Evolutionary conservation across 2,797 vertebrate species (phyloP).

Genomic region (Sebastiscus albofasciatus): DNA sequence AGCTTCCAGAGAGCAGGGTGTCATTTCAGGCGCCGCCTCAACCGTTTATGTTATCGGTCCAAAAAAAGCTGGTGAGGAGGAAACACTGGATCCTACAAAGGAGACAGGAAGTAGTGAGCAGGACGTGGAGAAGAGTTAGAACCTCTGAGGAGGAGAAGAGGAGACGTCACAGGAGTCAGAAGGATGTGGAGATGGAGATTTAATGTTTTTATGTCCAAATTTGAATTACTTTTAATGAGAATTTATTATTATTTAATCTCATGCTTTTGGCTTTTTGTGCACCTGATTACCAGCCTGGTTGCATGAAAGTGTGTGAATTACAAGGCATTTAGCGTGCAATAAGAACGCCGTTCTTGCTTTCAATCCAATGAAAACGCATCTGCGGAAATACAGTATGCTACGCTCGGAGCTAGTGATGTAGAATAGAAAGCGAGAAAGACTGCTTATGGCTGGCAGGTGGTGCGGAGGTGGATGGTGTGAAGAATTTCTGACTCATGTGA

Average conservation of each 20-base stretch:
- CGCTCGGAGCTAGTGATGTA: no score
- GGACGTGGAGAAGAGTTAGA: conserved; percentile 5
- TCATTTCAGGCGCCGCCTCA: conserved; percentile 4
- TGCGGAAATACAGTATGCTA: no score
- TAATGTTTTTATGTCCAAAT: neutral
- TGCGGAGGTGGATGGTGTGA: no score
- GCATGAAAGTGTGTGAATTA: no score
- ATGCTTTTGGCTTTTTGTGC: neutral
- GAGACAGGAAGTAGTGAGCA: conserved; percentile 39
- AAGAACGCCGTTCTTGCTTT: no score
- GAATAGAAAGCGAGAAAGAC: no score
- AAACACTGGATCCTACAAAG: conserved; percentile 53
- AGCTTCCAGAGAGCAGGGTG: neutral
- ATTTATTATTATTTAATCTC: neutral
- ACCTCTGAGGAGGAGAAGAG: neutral
- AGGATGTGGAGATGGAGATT: neutral
- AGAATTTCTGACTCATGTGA: conserved; percentile 22
- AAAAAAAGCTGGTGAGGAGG: conserved; percentile 22
- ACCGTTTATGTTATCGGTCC: neutral
- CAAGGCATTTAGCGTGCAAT: no score
- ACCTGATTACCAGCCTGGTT: no score
- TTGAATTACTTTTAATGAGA: neutral
- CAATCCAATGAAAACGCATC: no score
- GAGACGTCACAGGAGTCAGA: conserved; percentile 18
- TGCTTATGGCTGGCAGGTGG: no score